Base-by-base conservation (phyloP, 2,888 invertebrate species). In the Drosophila tripunctata region DNA sequence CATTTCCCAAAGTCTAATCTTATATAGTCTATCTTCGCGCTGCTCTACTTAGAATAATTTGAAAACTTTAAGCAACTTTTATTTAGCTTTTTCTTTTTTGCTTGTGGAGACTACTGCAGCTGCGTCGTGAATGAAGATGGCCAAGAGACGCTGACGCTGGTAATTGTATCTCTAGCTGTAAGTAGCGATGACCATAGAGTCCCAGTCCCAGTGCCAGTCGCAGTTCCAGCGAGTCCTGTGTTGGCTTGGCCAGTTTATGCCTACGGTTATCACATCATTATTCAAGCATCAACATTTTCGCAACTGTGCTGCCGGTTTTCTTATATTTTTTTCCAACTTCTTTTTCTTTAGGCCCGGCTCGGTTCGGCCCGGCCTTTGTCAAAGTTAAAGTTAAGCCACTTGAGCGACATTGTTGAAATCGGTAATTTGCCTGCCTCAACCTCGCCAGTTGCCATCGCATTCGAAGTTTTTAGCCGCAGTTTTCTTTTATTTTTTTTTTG, bases 381-480 rank as follows among this genome's bases (percentile, higher is more conserved):
- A 85, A 82, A 82, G 81, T 74, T 85, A 72, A 80, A 87, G 67
- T 82, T 82, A 82, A 82, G 87, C 87, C 71, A 85, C 81, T 82
- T 87, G 81, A 82, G 88, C 81, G 81, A 82, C 81, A 82, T 82
- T 82, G 81, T 85, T 85, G 81, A 82, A 87, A 87, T 82, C 83
- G 86, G 81, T 87, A 82, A 82, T 82, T 87, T 82, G 81, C 87
- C 88, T 82, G 76, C 68, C 64, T 40, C 51, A 43, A 47, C 44
- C 61, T 70, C 62, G 31, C n/a, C 67, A 40, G 50, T 61, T n/a
- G n/a, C n/a, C n/a, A n/a, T n/a, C 54, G 21, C 48, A 38, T 17
- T 51, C 17, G 44, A 10, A 36, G 50, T 30, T 40, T n/a, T 43
- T 31, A 17, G 43, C 15, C 33, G n/a, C 48, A 19, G 48, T 50